Evolutionary conservation across 2,888 invertebrate species (phyloP), one percentile per base, ranked within the genome.

Genomic region (Chrysolina americana): DNA sequence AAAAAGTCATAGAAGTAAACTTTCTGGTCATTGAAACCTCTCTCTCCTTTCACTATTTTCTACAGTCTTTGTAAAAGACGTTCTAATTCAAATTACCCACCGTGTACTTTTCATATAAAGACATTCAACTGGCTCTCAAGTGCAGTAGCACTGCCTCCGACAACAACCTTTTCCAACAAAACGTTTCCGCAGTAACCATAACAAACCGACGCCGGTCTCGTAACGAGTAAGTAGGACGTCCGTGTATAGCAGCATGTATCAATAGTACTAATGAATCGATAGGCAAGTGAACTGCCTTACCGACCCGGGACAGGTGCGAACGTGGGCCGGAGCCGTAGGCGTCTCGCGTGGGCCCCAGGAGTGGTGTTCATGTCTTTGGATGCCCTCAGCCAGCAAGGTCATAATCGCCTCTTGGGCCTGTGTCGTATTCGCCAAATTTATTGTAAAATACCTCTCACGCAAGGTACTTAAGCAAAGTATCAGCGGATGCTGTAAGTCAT

Each of bases 301-400:
- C 80, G 72, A 78, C 76, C 69, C 68, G 53, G 36, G 79, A 80
- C 82, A 83, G 83, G 83, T 83, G 83, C 79, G 81, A 80, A 81
- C 77, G 83, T 83, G 81, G 83, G 83, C 73, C 77, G 81, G 56
- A 36, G 28, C 68, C 53, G 68, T 68, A 36, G 68, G 68, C 68
- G 68, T 50, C 19, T 17, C 19, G 53, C 53, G 68, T 68, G 68
- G 68, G 68, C 44, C 23, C 56, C 68, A 56, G 53, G 53, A 68
- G 68, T 68, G 68, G 68, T 53, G 36, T 68, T 59, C 21, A 41
- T 73, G 73, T 73, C 73, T 73, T 73, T 73, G 69, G 76, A 78
- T 78, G 78, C 78, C 78, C 78, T 76, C 76, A 70, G 71, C 62
- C 59, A 15, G 73, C 77, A 78, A 78, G 76, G 78, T 78, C 78